These are phyloP conservation scores for Adelognathus sp. DNA, from an alignment of 2,888 invertebrate species.

Conservation along the genomic window DNA sequence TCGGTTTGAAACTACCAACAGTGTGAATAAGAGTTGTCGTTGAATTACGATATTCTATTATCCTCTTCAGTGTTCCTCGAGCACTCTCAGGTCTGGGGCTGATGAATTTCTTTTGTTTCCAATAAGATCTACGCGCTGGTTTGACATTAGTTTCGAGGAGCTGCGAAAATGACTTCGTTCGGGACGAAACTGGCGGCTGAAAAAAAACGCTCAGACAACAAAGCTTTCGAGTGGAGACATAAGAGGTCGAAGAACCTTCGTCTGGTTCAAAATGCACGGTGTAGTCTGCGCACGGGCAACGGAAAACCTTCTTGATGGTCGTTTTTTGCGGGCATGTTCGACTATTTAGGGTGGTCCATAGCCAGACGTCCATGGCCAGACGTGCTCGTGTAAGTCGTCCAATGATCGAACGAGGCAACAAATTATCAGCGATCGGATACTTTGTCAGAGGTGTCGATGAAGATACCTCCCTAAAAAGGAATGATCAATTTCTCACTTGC, in stretches of 20 bases:
- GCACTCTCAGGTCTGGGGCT: neutral
- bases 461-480: neutral
- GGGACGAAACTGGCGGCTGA: neutral
- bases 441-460: slow-evolving; percentile 30
- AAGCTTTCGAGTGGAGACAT: slow-evolving; percentile 53
- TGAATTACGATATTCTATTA: slow-evolving; percentile 42
- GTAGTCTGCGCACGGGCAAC: slow-evolving; percentile 47
- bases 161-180: neutral
- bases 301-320: slow-evolving; percentile 7
- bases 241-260: slow-evolving; percentile 44
- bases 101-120: neutral
- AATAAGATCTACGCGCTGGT: neutral
- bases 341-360: slow-evolving; percentile 70
- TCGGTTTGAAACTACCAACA: slow-evolving; percentile 38
- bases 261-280: slow-evolving; percentile 23
- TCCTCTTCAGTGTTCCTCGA: neutral
- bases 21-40: neutral
- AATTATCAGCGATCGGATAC: slow-evolving; percentile 41
- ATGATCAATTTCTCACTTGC: slow-evolving; percentile 9
- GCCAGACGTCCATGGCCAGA: no score
- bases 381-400: neutral
- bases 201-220: slow-evolving; percentile 50
- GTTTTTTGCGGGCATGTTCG: slow-evolving; percentile 56
- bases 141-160: neutral
- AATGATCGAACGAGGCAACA: slow-evolving; percentile 6